phyloP scores from a whole-genome alignment of 2,888 invertebrate genomes.

The Drosophila paramelanica region DNA sequence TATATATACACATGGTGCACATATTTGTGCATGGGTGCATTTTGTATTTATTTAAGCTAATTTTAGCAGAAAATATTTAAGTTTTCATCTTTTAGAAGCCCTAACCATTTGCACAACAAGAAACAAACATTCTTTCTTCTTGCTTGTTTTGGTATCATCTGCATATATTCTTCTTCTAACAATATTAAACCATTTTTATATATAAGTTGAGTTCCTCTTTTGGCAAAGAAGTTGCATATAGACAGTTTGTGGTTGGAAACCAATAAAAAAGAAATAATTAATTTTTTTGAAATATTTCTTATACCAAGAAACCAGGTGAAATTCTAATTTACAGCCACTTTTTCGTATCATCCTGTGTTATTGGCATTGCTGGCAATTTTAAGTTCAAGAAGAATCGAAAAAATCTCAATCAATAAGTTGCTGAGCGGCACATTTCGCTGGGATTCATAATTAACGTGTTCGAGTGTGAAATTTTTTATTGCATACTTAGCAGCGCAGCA shows the following conservation, averaged over 20 bases:
- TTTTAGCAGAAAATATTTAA: slow-evolving; percentile 32
- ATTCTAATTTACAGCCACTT: no score
- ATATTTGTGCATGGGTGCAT: slow-evolving; percentile 11
- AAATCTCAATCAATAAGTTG: slow-evolving; percentile 23
- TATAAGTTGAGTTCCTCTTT: no score
- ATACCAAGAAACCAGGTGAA: no score
- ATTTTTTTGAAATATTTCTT: no score
- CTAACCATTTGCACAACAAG: slow-evolving; percentile 1
- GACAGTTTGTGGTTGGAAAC: no score
- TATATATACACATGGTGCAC: slow-evolving; percentile 1
- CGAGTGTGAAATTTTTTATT: slow-evolving; percentile 78
- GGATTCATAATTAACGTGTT: slow-evolving; percentile 67
- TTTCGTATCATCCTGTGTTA: not conserved
- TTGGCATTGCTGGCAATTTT: not conserved
- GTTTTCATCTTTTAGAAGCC: slow-evolving; percentile 17
- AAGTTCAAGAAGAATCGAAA: slow-evolving; percentile 1
- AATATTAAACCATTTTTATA: no score
- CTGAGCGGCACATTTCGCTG: slow-evolving; percentile 4
- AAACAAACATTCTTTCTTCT: no score
- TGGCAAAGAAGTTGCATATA: no score
- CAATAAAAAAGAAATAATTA: no score
- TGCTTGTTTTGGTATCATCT: no score
- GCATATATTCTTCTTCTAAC: no score
- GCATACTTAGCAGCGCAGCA: slow-evolving; percentile 66
- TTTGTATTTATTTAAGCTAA: slow-evolving; percentile 62